Evolutionary conservation across 1,140 invertebrate species (phyloP).

Genomic region (Drosophila neocordata): DNA sequence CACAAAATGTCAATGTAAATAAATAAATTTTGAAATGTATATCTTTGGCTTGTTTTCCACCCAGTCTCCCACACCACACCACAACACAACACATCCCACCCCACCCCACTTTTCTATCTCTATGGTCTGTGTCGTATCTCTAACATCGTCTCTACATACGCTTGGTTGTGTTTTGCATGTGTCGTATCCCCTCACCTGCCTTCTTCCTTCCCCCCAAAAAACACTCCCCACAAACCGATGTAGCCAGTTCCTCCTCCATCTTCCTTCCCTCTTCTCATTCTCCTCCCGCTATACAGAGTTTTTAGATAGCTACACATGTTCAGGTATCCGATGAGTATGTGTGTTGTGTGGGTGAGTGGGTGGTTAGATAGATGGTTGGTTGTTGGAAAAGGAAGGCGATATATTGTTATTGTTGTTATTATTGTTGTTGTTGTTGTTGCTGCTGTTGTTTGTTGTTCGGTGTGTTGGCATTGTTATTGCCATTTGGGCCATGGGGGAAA

Average conservation of each 20-base stretch:
- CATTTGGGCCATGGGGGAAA: constrained; percentile 54
- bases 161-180: constrained; percentile 70
- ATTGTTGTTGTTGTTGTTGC: constrained; percentile 47
- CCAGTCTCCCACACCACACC: not conserved
- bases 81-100: not conserved
- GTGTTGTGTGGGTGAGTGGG: not conserved
- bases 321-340: constrained; percentile 39
- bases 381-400: not conserved
- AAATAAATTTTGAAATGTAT: constrained; percentile 79
- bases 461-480: constrained; percentile 48
- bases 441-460: constrained; percentile 46
- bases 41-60: constrained; percentile 40
- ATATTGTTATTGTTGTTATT: constrained; percentile 3
- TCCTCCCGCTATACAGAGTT: constrained; percentile 1
- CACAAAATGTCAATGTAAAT: constrained; percentile 80
- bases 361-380: not conserved
- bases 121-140: constrained; percentile 47
- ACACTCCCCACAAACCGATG: not conserved
- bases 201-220: not conserved
- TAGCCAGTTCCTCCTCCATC: not conserved
- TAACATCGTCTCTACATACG: constrained; percentile 60
- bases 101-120: not conserved
- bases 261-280: not conserved
- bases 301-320: constrained; percentile 78
- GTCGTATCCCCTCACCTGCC: constrained; percentile 16